These are phyloP conservation scores for Alloplasta piceator DNA, from an alignment of 2,888 invertebrate genomes.

Conservation along the genomic window DNA sequence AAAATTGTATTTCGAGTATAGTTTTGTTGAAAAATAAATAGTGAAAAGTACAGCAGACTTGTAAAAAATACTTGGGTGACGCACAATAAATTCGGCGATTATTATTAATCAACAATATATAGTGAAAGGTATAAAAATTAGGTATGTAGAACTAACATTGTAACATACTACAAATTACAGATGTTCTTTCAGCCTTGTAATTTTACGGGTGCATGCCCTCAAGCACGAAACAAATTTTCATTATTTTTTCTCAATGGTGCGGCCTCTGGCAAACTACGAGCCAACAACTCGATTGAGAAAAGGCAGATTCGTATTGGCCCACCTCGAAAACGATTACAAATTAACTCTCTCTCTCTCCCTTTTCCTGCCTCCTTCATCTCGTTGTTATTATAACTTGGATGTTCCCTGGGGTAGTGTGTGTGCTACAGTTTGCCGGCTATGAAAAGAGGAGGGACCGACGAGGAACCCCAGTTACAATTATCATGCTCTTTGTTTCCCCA, in stretches of 20 bases:
- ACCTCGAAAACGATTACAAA: constrained; percentile 80
- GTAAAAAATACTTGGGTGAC: too few relatives aligned
- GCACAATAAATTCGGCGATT: too few relatives aligned
- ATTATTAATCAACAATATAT: too few relatives aligned
- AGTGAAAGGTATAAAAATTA: too few relatives aligned
- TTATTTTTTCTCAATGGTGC: neutral
- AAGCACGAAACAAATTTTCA: too few relatives aligned
- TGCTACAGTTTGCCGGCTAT: constrained; percentile 25
- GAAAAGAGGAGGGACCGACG: constrained; percentile 44
- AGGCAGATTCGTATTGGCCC: constrained; percentile 72
- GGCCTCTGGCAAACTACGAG: constrained; percentile 55
- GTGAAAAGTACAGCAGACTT: too few relatives aligned
- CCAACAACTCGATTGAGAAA: constrained; percentile 75
- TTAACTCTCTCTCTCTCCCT: constrained; percentile 76
- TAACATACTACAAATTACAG: too few relatives aligned
- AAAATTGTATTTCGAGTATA: too few relatives aligned
- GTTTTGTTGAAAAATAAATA: too few relatives aligned
- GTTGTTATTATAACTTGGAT: constrained; percentile 76
- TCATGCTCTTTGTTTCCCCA: constrained; percentile 79
- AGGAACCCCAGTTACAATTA: constrained; percentile 75
- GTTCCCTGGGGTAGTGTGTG: constrained; percentile 65
- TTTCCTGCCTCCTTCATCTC: constrained; percentile 71
- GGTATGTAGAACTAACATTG: too few relatives aligned
- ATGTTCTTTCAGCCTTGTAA: too few relatives aligned
- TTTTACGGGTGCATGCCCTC: too few relatives aligned